These are phyloP conservation scores for Tetrax tetrax DNA, from an alignment of 2,113 vertebrate genomes.

Conservation along the genomic window DNA sequence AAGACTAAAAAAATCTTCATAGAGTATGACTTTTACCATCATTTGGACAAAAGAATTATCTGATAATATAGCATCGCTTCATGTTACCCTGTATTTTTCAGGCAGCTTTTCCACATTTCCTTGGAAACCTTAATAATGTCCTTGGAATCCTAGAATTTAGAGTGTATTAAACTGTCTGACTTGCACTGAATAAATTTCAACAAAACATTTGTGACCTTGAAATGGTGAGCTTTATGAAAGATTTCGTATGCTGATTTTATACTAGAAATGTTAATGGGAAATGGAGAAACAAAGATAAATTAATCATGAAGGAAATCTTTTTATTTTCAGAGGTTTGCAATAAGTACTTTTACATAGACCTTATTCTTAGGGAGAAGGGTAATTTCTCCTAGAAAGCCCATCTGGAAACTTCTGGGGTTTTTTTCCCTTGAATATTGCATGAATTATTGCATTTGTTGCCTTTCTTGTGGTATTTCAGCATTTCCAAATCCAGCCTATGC, in stretches of 20 bases:
- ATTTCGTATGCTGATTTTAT: not conserved
- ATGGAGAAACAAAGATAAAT: constrained; percentile 8
- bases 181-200: constrained; percentile 20
- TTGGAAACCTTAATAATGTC: not conserved
- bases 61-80: not conserved
- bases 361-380: not conserved
- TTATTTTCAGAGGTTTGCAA: not conserved
- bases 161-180: not conserved
- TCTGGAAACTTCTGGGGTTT: not conserved
- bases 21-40: not conserved
- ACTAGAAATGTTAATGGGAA: not conserved
- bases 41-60: not conserved
- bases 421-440: not conserved
- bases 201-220: not conserved
- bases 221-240: not conserved
- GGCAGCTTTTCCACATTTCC: not conserved
- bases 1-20: not conserved
- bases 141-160: not conserved
- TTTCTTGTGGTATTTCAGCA: not conserved
- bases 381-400: not conserved
- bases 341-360: not conserved
- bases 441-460: not conserved
- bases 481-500: not conserved
- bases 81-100: not conserved
- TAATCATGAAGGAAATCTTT: not conserved